These are phyloP conservation scores for Anas georgica DNA, from an alignment of 2,797 vertebrate species.

Conservation along the genomic window DNA sequence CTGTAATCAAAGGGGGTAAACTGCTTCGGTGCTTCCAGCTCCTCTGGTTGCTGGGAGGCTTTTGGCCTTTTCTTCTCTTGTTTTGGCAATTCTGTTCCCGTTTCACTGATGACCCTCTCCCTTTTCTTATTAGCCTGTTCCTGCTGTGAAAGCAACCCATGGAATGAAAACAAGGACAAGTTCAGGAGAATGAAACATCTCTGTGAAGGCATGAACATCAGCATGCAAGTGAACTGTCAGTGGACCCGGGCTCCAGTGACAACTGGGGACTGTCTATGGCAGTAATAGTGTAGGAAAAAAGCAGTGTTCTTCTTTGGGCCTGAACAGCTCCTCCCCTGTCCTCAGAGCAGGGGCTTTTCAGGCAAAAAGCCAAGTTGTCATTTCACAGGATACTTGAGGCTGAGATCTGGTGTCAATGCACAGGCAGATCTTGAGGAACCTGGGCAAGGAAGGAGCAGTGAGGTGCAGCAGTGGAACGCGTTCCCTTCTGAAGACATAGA, in stretches of 20 bases:
- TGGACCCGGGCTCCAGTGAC: not conserved
- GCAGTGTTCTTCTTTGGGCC: not conserved
- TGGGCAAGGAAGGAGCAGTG: not conserved
- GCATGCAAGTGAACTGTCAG: not conserved
- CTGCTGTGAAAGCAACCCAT: slow-evolving; percentile 53
- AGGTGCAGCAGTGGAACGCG: not conserved
- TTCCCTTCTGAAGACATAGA: not conserved
- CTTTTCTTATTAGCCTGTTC: slow-evolving; percentile 77
- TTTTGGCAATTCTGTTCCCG: slow-evolving; percentile 75
- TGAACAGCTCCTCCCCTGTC: not conserved
- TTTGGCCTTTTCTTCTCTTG: slow-evolving; percentile 84
- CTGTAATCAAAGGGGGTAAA: slow-evolving; percentile 95
- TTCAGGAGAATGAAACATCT: not conserved
- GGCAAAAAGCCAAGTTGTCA: not conserved
- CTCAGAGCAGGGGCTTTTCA: not conserved
- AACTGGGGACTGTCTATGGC: not conserved
- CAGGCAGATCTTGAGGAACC: not conserved
- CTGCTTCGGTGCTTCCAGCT: slow-evolving; percentile 55
- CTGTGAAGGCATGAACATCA: not conserved
- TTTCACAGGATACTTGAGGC: not conserved
- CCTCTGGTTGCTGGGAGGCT: slow-evolving; percentile 63
- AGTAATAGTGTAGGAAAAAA: rapidly evolving
- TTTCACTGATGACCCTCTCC: slow-evolving; percentile 77
- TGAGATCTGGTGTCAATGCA: not conserved
- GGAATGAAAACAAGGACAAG: not conserved